These are phyloP conservation scores for Illadopsis cleaveri DNA, from an alignment of 2,113 vertebrate genomes.

Conservation along the genomic window DNA sequence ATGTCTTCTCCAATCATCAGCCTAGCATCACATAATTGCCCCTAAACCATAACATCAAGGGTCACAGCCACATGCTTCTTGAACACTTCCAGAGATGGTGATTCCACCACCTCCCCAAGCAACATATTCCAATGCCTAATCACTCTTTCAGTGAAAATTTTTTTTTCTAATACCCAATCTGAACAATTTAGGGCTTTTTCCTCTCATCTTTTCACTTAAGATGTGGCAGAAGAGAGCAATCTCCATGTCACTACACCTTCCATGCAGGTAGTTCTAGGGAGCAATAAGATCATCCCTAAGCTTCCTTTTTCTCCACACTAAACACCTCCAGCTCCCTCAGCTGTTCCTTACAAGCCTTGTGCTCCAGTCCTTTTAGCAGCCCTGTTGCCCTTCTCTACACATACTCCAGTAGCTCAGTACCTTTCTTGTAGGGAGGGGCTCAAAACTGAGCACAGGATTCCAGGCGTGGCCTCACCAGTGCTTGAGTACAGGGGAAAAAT, in stretches of 20 bases:
- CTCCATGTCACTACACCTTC: not conserved
- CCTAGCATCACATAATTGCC: not conserved
- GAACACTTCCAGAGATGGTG: not conserved
- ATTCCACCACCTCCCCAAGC: not conserved
- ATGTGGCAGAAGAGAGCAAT: not conserved
- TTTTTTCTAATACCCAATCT: not conserved
- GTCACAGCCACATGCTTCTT: not conserved
- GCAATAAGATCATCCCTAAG: not conserved
- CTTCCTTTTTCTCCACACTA: not conserved
- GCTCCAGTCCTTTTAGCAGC: not conserved
- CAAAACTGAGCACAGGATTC: fast-evolving
- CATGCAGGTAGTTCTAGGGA: not conserved
- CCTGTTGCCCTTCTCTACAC: not conserved
- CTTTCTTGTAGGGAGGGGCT: not conserved
- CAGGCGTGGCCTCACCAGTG: not conserved
- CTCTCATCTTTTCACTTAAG: not conserved
- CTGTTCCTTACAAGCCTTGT: not conserved
- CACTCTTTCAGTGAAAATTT: not conserved
- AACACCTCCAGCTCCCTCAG: not conserved
- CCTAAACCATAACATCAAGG: not conserved
- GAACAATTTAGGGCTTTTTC: not conserved
- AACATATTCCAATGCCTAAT: not conserved
- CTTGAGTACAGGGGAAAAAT: not conserved
- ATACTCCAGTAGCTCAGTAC: not conserved
- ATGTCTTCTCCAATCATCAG: not conserved